Evolutionary conservation across 2,888 invertebrate genomes (phyloP).

Genomic region (Archips xylosteana): DNA sequence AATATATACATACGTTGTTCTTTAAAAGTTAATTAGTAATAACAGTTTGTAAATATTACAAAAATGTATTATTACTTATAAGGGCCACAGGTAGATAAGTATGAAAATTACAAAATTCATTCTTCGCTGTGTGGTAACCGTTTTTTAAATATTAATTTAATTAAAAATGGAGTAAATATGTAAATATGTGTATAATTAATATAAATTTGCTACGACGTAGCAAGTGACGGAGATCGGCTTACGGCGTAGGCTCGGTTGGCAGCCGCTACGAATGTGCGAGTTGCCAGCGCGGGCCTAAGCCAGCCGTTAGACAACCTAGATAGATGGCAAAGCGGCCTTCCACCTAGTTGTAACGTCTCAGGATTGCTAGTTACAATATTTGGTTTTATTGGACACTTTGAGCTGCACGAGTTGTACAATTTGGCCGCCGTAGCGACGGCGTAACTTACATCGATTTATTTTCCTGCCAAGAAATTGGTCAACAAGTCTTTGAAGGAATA

Average conservation of each 20-base stretch:
- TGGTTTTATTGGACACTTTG: constrained; percentile 11
- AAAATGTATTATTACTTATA: too few species aligned
- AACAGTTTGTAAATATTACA: too few species aligned
- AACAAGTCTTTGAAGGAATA: background rate
- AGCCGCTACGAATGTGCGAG: constrained; percentile 73
- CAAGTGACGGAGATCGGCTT: constrained; percentile 66
- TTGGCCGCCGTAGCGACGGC: background rate
- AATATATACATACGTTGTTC: too few species aligned
- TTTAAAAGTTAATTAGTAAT: too few species aligned
- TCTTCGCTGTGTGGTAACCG: too few species aligned
- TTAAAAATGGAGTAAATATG: background rate
- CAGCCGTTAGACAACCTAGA: constrained; percentile 50
- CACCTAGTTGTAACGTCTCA: constrained; percentile 34
- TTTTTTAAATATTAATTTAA: too few species aligned
- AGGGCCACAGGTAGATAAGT: too few species aligned
- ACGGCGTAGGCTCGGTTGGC: constrained; percentile 76
- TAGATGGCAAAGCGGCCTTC: constrained; percentile 55
- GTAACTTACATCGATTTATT: background rate
- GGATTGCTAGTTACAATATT: constrained; percentile 5
- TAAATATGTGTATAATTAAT: constrained; percentile 50
- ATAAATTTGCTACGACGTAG: constrained; percentile 72
- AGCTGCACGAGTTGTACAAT: constrained; percentile 1
- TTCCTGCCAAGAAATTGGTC: constrained; percentile 4
- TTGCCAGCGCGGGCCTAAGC: constrained; percentile 73
- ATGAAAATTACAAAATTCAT: too few species aligned